Evolutionary conservation across 2,888 invertebrate species (phyloP).

Genomic region (Gastrophysa polygoni): DNA sequence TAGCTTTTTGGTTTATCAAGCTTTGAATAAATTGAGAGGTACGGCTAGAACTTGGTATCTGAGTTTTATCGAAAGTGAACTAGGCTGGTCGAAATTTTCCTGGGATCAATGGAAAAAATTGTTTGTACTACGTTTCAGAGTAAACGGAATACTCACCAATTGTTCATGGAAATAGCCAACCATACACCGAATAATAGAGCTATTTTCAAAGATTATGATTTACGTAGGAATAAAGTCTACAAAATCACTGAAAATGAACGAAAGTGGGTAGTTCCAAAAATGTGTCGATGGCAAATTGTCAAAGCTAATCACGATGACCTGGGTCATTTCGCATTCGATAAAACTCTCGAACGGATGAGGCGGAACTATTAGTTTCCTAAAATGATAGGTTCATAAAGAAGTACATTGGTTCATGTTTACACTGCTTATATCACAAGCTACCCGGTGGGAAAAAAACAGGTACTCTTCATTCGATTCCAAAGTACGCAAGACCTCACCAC

Average conservation of each 20-base stretch:
- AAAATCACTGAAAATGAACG: slow-evolving; percentile 20
- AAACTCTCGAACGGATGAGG: too few relatives aligned
- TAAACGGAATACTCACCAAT: too few relatives aligned
- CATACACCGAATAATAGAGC: too few relatives aligned
- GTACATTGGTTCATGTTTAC: slow-evolving; percentile 15
- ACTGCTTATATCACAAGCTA: slow-evolving; percentile 19
- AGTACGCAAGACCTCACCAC: slow-evolving; percentile 30
- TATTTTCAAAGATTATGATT: slow-evolving; percentile 31
- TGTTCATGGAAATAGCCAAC: too few relatives aligned
- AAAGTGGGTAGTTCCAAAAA: slow-evolving; percentile 36
- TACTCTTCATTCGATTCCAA: slow-evolving; percentile 24
- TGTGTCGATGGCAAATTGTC: slow-evolving; percentile 38
- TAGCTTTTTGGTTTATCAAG: not conserved
- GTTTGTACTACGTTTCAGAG: slow-evolving; percentile 7
- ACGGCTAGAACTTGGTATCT: slow-evolving; percentile 4
- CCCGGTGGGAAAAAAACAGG: slow-evolving; percentile 18
- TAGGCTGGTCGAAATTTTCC: not conserved
- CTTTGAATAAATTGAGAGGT: not conserved
- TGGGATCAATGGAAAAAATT: slow-evolving; percentile 2
- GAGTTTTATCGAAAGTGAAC: slow-evolving; percentile 1
- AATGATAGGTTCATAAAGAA: slow-evolving; percentile 23
- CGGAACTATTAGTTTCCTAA: too few relatives aligned
- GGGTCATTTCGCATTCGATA: slow-evolving; percentile 21
- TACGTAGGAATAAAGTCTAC: slow-evolving; percentile 24
- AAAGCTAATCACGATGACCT: slow-evolving; percentile 33